A percentile compares a stretch with the other conserved stretches of the same genome.
phyloP scores from a whole-genome alignment of 2,888 invertebrate species.

The Elgonia sp. region DNA sequence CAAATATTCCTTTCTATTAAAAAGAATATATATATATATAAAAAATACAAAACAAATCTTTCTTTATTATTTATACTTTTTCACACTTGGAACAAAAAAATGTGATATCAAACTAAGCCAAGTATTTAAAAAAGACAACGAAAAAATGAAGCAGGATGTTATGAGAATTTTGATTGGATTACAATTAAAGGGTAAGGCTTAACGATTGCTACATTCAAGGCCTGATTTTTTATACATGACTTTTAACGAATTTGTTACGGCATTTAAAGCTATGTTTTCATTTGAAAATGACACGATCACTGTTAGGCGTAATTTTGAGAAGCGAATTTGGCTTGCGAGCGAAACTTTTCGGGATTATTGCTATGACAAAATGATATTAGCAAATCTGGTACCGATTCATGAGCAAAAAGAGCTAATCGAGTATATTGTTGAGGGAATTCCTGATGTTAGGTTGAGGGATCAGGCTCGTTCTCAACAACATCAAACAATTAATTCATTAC shows the following conservation, averaged over 20 bases:
- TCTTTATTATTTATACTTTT: no score
- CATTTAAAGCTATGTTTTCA: conserved; percentile 16
- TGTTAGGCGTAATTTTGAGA: conserved; percentile 32
- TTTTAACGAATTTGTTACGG: not conserved
- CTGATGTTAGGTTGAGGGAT: conserved; percentile 1
- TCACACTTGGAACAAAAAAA: no score
- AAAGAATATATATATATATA: no score
- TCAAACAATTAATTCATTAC: conserved; percentile 3
- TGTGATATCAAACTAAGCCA: no score
- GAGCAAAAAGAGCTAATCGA: conserved; percentile 56
- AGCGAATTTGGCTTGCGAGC: conserved; percentile 46
- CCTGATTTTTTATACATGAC: conserved; percentile 21
- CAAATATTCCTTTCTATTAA: no score
- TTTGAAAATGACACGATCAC: not conserved
- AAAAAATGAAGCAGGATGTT: conserved; percentile 17
- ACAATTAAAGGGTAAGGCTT: conserved; percentile 27
- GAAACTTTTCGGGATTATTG: conserved; percentile 64
- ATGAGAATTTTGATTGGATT: conserved; percentile 32
- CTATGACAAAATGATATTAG: conserved; percentile 37
- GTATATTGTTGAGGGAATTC: conserved; percentile 20
- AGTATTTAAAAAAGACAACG: no score
- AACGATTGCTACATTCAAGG: conserved; percentile 65
- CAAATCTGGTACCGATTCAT: conserved; percentile 42
- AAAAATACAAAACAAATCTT: no score
- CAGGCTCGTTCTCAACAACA: not conserved